Percentiles rank a stretch among this genome's conserved stretches.
phyloP scores from a whole-genome alignment of 2,113 vertebrate species.

The Cynopterus brachyotis region DNA sequence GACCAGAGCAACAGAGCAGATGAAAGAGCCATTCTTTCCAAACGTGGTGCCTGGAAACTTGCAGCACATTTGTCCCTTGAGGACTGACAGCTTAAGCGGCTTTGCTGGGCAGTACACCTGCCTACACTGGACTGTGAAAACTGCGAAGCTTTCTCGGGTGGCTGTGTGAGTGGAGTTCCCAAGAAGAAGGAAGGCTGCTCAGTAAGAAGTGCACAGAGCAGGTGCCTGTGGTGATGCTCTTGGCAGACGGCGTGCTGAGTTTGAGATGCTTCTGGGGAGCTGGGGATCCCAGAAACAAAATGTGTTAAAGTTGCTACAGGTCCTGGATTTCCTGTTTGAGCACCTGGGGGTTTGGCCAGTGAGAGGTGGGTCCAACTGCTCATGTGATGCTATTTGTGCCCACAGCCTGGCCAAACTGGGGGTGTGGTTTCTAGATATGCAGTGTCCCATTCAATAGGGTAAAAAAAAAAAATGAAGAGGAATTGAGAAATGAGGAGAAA shows the following conservation, averaged over 20 bases:
- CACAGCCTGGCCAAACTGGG: not conserved
- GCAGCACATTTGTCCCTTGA: not conserved
- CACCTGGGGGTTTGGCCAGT: not conserved
- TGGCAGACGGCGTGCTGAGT: not conserved
- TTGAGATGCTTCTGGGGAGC: not conserved
- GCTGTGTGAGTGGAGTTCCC: not conserved
- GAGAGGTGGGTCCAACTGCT: not conserved
- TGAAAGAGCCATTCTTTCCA: not conserved
- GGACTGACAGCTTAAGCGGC: not conserved
- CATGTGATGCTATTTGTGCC: not conserved
- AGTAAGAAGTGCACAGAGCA: not conserved
- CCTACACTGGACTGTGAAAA: not conserved
- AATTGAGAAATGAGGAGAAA: not conserved
- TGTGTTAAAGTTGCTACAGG: not conserved
- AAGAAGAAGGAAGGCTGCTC: not conserved
- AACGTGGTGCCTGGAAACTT: not conserved
- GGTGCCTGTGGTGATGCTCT: rapidly evolving
- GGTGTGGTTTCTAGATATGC: not conserved
- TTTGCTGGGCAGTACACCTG: not conserved
- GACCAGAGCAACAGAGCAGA: rapidly evolving
- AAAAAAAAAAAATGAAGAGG: not conserved
- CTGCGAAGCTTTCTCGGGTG: not conserved
- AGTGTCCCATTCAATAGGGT: not conserved
- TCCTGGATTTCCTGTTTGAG: not conserved
- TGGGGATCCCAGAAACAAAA: not conserved